Conservation (phyloP, 2,113 vertebrate genomes). For the Potamarius usumacintae region DNA sequence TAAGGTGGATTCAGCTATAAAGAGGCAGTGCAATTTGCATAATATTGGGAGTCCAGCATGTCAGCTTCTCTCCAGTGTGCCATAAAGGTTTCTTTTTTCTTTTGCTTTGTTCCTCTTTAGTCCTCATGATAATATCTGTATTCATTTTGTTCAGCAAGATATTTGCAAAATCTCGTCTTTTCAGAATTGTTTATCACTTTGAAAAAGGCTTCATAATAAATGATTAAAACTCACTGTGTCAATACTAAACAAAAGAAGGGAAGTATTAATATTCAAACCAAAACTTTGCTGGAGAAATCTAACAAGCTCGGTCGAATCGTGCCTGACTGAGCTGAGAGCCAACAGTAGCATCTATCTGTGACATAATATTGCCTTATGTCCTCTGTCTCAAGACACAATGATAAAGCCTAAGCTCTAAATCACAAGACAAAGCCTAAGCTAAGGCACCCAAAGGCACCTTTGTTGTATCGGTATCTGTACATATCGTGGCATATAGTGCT, state of each 20-base stretch:
- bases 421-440: not conserved
- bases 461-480: not conserved
- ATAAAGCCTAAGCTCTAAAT: not conserved
- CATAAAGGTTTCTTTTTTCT: not conserved
- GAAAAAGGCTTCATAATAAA: not conserved
- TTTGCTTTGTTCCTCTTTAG: not conserved
- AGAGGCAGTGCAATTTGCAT: conserved; percentile 9
- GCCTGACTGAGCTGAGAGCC: not conserved
- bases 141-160: conserved; percentile 1
- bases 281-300: not conserved
- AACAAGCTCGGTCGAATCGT: not conserved
- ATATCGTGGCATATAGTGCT: not conserved
- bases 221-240: not conserved
- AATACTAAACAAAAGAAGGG: not conserved
- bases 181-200: not conserved
- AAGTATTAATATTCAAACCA: not conserved
- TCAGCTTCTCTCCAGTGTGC: conserved; percentile 11
- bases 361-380: not conserved
- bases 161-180: not conserved
- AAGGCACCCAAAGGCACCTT: not conserved
- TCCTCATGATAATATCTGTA: not conserved
- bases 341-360: not conserved
- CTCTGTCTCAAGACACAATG: not conserved
- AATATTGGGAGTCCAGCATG: conserved; percentile 3
- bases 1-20: not conserved